phyloP scores from a whole-genome alignment of 2,113 vertebrate species.

The Morone saxatilis region DNA sequence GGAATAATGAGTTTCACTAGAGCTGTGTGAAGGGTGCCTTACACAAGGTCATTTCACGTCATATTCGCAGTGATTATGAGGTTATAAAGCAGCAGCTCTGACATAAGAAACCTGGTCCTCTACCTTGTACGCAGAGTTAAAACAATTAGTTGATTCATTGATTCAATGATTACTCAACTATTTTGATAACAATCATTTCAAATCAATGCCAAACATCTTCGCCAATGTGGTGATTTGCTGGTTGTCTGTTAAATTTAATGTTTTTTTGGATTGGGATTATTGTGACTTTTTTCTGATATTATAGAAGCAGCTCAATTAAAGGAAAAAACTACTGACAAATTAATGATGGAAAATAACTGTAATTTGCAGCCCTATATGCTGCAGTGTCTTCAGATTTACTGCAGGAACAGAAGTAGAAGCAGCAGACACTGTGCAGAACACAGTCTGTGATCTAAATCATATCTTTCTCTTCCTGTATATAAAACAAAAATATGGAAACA shows the following conservation, averaged over 20 bases:
- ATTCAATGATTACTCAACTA: neutral
- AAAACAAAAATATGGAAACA: conserved; percentile 63
- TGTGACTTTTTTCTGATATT: neutral
- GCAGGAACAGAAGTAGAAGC: neutral
- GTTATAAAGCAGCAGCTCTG: neutral
- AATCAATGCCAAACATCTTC: neutral
- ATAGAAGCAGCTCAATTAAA: neutral
- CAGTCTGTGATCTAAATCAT: conserved; percentile 26
- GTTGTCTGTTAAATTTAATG: neutral
- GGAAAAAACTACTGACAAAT: neutral
- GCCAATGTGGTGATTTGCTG: too few species aligned
- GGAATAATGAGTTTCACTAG: neutral
- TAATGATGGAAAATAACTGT: neutral
- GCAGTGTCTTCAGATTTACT: conserved; percentile 7
- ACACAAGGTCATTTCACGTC: neutral
- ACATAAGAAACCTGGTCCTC: neutral
- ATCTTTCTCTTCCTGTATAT: conserved; percentile 43
- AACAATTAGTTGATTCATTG: neutral
- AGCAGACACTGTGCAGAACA: neutral
- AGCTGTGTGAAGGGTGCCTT: neutral
- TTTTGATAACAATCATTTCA: neutral
- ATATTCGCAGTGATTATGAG: neutral
- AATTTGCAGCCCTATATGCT: neutral
- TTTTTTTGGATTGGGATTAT: neutral
- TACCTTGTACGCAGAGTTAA: neutral